Conservation (phyloP, 2,797 vertebrate species). For the Betta splendens region DNA sequence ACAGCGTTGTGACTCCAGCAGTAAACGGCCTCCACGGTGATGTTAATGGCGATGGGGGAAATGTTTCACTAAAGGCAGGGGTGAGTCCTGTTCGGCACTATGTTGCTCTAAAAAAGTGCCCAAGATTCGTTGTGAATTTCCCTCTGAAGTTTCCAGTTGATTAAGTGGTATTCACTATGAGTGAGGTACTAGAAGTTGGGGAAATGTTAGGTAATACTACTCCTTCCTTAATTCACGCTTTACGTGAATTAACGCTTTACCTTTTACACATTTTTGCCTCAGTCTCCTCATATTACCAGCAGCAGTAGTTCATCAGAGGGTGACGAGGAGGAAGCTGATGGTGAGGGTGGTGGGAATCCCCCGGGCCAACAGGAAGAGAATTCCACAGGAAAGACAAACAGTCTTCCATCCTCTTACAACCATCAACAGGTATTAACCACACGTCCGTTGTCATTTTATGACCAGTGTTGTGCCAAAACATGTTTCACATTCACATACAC, state of each 20-base stretch:
- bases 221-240: slow-evolving; percentile 17
- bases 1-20: slow-evolving; percentile 79
- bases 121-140: slow-evolving; percentile 44
- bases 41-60: slow-evolving; percentile 87
- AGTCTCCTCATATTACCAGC: slow-evolving; percentile 73
- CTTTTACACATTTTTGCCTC: slow-evolving; percentile 6
- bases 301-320: slow-evolving; percentile 95
- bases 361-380: slow-evolving; percentile 80
- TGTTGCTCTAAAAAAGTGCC: slow-evolving; percentile 11
- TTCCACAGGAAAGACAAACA: slow-evolving; percentile 81
- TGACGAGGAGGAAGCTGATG: slow-evolving; percentile 92
- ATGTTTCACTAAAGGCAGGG: slow-evolving; percentile 86
- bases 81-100: slow-evolving; percentile 59
- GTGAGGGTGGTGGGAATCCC: slow-evolving; percentile 83
- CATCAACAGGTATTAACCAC: slow-evolving; percentile 86
- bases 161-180: slow-evolving; percentile 22
- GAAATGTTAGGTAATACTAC: slow-evolving; percentile 10
- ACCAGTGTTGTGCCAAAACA: neutral
- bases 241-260: slow-evolving; percentile 14
- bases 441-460: neutral
- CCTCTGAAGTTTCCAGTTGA: slow-evolving; percentile 44
- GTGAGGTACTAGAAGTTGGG: slow-evolving; percentile 16
- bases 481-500: neutral
- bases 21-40: slow-evolving; percentile 91
- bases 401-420: slow-evolving; percentile 90